Base-by-base conservation (phyloP, 2,113 vertebrate species). In the Macrotus californicus region DNA sequence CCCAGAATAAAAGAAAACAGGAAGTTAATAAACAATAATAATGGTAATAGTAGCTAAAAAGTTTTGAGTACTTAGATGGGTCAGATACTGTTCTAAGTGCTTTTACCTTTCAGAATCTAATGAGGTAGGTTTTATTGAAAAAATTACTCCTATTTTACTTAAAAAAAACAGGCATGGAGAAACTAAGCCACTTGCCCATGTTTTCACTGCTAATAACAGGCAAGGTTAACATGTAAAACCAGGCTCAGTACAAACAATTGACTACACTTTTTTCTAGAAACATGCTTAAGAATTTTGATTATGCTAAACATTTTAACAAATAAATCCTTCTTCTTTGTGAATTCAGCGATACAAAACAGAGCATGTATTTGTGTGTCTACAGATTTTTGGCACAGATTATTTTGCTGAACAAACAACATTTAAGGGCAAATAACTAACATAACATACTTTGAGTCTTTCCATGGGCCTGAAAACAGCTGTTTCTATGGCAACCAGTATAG, bases 221-320 rank as follows among this genome's bases (percentile, higher is more conserved):
- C 34, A 69, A 59, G 81, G 70, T 79, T 95, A 75, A 70, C 46
- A 89, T 79, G 87, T 80, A 87, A 96, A 91, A 77, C 14, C 15
- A 88, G 54, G 56, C 64, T 88, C 89, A 73, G 54, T 80, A 52
- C 61, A 91, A 97, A 97, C 85, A 97, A 69, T 46, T 96, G 87
- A 64, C 34, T 89, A 5, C 84, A 77, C 92, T 93, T 96, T 93
- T 31, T n/a, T 64, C 69, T 67, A 88, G 70, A 94, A 94, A 80
- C n/a, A 79, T 83, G 79, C 54, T 92, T 84, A 89, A 88, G 93
- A 97, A 97, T 97, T 96, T 96, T 77, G 86, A 88, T 94, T 93
- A 97, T 96, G 81, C 94, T 31, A 95, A 96, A 93, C 18, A 97
- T 96, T 96, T 94, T 87, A 76, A 61, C 90, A 97, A 93, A 89